Evolutionary conservation across 2,113 vertebrate species (phyloP).

Genomic region (Petromus typicus): DNA sequence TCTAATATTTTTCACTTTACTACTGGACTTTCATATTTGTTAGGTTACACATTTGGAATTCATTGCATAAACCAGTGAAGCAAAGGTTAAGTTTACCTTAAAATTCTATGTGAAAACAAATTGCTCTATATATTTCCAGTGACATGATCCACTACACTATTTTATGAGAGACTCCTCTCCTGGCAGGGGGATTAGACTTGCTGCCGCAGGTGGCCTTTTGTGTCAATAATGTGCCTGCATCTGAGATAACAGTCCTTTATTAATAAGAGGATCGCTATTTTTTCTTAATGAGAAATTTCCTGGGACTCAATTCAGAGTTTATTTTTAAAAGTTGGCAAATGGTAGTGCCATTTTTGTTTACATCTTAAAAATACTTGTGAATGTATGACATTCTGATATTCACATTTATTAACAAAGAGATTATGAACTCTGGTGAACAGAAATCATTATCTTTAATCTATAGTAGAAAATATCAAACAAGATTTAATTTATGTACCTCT

Average conservation of each 20-base stretch:
- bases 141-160: background rate
- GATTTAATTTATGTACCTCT: background rate
- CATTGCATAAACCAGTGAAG: constrained; percentile 14
- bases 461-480: background rate
- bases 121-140: constrained; percentile 48
- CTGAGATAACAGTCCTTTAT: constrained; percentile 31
- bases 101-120: constrained; percentile 54
- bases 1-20: background rate
- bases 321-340: constrained; percentile 50
- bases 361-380: constrained; percentile 55
- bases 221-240: background rate
- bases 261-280: constrained; percentile 64
- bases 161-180: background rate
- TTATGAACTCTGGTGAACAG: constrained; percentile 4
- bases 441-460: constrained; percentile 39
- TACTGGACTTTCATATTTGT: background rate
- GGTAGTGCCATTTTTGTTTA: constrained; percentile 56
- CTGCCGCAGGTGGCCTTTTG: background rate
- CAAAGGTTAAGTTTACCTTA: background rate
- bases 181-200: background rate
- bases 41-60: constrained; percentile 23
- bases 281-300: constrained; percentile 53
- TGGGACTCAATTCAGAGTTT: background rate
- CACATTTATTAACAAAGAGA: constrained; percentile 29
- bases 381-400: constrained; percentile 49